Percentiles rank a stretch among this genome's conserved stretches.
These are phyloP conservation scores for Netelia inedita DNA, from an alignment of 2,888 invertebrate genomes.

Conservation along the genomic window DNA sequence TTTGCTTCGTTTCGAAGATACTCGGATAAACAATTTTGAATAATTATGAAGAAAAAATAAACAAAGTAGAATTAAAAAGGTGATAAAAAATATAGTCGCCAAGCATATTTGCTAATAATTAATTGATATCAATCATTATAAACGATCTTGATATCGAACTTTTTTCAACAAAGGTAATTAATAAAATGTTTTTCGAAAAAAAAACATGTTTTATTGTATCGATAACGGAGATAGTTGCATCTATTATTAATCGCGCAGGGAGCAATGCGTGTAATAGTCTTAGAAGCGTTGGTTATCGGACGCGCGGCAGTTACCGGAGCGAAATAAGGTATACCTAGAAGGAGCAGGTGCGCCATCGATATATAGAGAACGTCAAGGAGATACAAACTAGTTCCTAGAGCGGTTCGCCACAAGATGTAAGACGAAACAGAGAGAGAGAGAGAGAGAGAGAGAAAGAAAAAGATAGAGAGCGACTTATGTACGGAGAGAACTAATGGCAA, in stretches of 20 bases:
- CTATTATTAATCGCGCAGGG: conserved; percentile 13
- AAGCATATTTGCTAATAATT: too few relatives aligned
- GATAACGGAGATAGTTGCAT: conserved; percentile 13
- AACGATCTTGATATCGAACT: too few relatives aligned
- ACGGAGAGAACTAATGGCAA: conserved; percentile 72
- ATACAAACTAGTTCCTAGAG: conserved; percentile 63
- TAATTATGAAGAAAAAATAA: too few relatives aligned
- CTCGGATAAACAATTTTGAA: too few relatives aligned
- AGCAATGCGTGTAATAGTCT: conserved; percentile 30
- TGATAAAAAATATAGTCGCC: too few relatives aligned
- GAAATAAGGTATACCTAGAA: conserved; percentile 40
- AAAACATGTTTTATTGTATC: neutral
- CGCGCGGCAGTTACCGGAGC: conserved; percentile 30
- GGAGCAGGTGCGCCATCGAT: conserved; percentile 64
- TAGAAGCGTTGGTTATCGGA: conserved; percentile 55
- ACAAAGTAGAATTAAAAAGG: too few relatives aligned
- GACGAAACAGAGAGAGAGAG: conserved; percentile 17
- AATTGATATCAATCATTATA: too few relatives aligned
- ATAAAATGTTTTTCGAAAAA: neutral
- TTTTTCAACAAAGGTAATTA: neutral
- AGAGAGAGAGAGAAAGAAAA: conserved; percentile 16
- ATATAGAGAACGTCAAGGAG: conserved; percentile 50
- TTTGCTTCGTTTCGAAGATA: too few relatives aligned
- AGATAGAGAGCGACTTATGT: conserved; percentile 32
- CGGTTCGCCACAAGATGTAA: conserved; percentile 44